Percentiles rank a stretch among this genome's conserved stretches.
These are phyloP conservation scores for Rallus limicola DNA, from an alignment of 2,113 vertebrate species.

Conservation along the genomic window DNA sequence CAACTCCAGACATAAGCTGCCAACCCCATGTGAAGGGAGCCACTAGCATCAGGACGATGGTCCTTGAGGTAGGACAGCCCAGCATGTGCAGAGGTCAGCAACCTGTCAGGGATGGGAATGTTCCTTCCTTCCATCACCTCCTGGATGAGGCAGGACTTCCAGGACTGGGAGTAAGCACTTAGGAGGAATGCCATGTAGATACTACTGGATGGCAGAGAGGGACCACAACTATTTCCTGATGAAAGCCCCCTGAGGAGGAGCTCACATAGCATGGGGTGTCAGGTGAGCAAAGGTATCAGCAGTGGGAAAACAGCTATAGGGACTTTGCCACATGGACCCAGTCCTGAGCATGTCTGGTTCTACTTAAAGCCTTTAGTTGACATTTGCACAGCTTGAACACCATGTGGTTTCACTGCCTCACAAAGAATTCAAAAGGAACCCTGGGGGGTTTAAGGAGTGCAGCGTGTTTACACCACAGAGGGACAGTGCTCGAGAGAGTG, in stretches of 20 bases:
- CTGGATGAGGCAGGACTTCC: background rate
- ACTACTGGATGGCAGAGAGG: background rate
- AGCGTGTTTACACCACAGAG: background rate
- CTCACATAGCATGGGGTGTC: background rate
- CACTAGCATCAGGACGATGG: background rate
- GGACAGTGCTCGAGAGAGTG: background rate
- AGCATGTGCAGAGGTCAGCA: background rate
- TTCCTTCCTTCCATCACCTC: background rate
- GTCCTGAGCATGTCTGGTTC: constrained; percentile 40
- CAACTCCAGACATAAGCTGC: background rate
- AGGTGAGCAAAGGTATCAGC: background rate
- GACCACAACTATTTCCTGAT: background rate
- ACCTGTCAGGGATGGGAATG: background rate
- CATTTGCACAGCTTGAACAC: constrained; percentile 52
- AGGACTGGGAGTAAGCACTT: background rate
- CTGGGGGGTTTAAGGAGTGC: background rate
- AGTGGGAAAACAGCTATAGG: background rate
- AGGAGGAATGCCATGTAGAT: background rate
- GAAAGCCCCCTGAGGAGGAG: background rate
- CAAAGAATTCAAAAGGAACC: constrained; percentile 66
- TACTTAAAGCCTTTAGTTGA: constrained; percentile 56
- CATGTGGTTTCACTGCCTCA: constrained; percentile 54
- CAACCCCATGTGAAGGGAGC: background rate
- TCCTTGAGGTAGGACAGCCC: background rate
- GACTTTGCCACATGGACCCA: background rate